Evolutionary conservation across 1,140 invertebrate genomes (phyloP), one percentile per base, ranked within the genome.

Genomic region (Pachypsylla venusta): DNA sequence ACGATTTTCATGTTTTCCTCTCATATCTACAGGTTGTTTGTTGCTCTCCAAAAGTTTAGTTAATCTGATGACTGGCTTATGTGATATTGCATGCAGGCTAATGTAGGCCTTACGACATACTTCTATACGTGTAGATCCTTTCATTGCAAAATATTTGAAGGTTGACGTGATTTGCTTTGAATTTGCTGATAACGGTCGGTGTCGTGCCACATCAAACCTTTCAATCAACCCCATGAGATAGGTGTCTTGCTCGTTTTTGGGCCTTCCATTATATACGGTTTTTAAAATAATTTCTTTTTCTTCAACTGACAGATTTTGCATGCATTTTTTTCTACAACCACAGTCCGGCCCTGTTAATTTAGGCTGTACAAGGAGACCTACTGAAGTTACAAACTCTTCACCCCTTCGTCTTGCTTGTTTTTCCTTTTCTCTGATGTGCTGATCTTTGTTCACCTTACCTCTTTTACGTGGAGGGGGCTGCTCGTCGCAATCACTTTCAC

Each of bases 401-500:
- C 53, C 53, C 28, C 12, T 26, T 54, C 28, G 53, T 20, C 53
- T 54, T 14, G 25, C 14, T 10, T 25, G 28, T 54, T 54, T 54
- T 54, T 54, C 53, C 28, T 26, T 24, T 26, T 54, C 53, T 25
- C 20, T 54, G n/a, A 54, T 26, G 13, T 54, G 24, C 24, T 54
- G 25, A 7, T 25, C 5, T 42, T 66, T 40, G 59, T 66, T 54
- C 12, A 54, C 5, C 13, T 54, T 54, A 5, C 53, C 53, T 68
- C 56, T 53, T 76, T 75, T 35, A 58, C 27, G 27, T 61, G 48
- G 13, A 57, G 55, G 14, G n/a, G n/a, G n/a, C n/a, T n/a, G n/a
- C n/a, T n/a, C n/a, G n/a, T n/a, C n/a, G n/a, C n/a, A n/a, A n/a
- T n/a, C n/a, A n/a, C n/a, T n/a, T n/a, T n/a, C n/a, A n/a, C n/a